A percentile compares a stretch with the other conserved stretches of the same genome.
These are phyloP conservation scores for Sebastes diploproa DNA, from an alignment of 2,797 vertebrate genomes.

Conservation along the genomic window DNA sequence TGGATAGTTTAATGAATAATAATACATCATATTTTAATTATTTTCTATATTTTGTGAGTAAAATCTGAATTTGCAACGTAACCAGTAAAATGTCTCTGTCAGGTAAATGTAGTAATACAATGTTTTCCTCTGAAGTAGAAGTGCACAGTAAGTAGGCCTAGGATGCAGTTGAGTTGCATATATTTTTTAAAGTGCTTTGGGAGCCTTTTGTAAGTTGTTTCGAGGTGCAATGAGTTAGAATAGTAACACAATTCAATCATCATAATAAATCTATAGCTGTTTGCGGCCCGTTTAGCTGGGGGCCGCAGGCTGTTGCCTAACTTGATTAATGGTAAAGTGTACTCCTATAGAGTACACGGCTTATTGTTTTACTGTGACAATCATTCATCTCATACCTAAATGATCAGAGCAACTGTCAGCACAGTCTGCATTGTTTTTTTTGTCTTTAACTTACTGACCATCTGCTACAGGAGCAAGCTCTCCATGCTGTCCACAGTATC, in stretches of 20 bases:
- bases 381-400: not conserved
- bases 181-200: not conserved
- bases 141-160: not conserved
- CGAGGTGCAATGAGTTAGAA: not conserved
- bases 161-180: not conserved
- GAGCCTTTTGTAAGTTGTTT: not conserved
- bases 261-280: too few species aligned
- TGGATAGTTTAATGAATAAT: not conserved
- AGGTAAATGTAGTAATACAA: not conserved
- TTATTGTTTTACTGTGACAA: not conserved
- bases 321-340: too few species aligned
- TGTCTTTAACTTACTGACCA: not conserved
- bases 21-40: not conserved
- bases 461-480: slow-evolving; percentile 77
- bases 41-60: not conserved
- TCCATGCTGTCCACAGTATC: slow-evolving; percentile 81
- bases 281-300: too few species aligned
- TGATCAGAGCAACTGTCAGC: not conserved
- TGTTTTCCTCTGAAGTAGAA: not conserved
- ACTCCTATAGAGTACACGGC: not conserved
- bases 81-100: not conserved
- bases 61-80: not conserved
- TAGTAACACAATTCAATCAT: too few species aligned
- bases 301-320: too few species aligned
- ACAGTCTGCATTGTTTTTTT: not conserved